Conservation (phyloP, 2,113 vertebrate genomes). For the Semicossyphus pulcher region DNA sequence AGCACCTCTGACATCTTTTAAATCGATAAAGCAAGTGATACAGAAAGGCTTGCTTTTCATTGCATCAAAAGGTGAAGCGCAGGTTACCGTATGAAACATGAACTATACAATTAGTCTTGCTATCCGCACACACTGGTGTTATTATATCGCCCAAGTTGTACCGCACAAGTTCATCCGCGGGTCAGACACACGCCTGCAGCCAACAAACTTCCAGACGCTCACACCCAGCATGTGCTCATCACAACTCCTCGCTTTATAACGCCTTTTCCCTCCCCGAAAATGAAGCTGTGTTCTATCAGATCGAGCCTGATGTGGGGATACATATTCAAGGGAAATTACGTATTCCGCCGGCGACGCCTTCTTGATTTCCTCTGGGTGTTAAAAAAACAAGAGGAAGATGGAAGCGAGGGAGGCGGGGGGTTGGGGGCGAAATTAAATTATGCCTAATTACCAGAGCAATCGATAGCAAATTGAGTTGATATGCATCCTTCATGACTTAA, state of each 20-base stretch:
- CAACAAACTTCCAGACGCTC: slow-evolving; percentile 25
- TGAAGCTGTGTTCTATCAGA: slow-evolving; percentile 26
- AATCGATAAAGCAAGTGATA: too few species aligned
- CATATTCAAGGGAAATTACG: slow-evolving; percentile 59
- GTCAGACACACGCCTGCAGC: slow-evolving; percentile 53
- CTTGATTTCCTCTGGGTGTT: slow-evolving; percentile 70
- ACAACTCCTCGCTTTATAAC: slow-evolving; percentile 13
- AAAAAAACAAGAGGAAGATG: slow-evolving; percentile 43
- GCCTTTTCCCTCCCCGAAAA: slow-evolving; percentile 16
- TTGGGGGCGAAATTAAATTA: slow-evolving; percentile 71
- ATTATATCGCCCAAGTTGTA: slow-evolving; percentile 1
- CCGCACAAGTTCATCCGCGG: slow-evolving; percentile 49
- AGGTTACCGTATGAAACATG: slow-evolving; percentile 15
- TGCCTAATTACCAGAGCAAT: slow-evolving; percentile 72
- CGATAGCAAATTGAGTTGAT: slow-evolving; percentile 76
- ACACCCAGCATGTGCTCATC: slow-evolving; percentile 37
- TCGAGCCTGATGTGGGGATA: slow-evolving; percentile 50
- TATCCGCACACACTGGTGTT: background rate
- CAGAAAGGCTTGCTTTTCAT: background rate
- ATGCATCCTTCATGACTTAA: slow-evolving; percentile 74
- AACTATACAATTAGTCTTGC: slow-evolving; percentile 14
- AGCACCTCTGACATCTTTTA: too few species aligned
- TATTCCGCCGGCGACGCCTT: slow-evolving; percentile 52
- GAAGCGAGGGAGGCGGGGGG: slow-evolving; percentile 28
- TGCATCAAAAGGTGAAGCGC: slow-evolving; percentile 9